A percentile compares a stretch with the other conserved stretches of the same genome.
Conservation (phyloP, 2,888 invertebrate genomes). For the Hedychridium roseum region DNA sequence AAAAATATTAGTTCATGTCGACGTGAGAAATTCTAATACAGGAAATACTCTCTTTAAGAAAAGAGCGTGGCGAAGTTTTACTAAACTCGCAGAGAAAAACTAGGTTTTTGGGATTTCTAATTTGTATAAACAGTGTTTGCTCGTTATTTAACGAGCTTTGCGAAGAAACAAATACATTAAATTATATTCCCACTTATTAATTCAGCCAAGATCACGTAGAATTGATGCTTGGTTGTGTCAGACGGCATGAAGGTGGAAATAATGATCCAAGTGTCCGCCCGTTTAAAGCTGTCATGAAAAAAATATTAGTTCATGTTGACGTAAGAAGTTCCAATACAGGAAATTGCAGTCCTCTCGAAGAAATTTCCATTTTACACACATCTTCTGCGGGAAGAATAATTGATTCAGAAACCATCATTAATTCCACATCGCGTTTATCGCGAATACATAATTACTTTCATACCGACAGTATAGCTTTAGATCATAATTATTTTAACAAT, state of each 20-base stretch:
- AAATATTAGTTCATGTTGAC: conserved; percentile 1
- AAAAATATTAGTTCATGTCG: too few relatives aligned
- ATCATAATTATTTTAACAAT: not conserved
- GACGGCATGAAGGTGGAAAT: conserved; percentile 14
- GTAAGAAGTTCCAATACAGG: not conserved
- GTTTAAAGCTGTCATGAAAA: conserved; percentile 13
- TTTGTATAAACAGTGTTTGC: not conserved
- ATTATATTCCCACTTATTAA: conserved; percentile 15
- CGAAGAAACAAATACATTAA: conserved; percentile 7
- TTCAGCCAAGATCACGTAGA: conserved; percentile 15
- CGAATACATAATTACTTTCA: not conserved
- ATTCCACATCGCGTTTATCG: not conserved
- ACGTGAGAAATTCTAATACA: not conserved
- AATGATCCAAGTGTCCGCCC: conserved; percentile 18
- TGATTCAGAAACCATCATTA: not conserved
- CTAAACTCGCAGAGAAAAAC: not conserved
- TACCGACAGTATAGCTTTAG: not conserved
- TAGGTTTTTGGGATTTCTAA: not conserved
- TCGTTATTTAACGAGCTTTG: not conserved
- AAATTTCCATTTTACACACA: conserved; percentile 3
- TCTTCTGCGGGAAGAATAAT: not conserved
- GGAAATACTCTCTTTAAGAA: too few relatives aligned
- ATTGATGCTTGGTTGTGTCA: conserved; percentile 14
- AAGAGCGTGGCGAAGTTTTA: too few relatives aligned
- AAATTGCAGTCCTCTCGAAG: not conserved